Percentiles rank a stretch among this genome's conserved stretches.
Evolutionary conservation across 2,797 vertebrate genomes (phyloP).

Genomic region (Catharus ustulatus): DNA sequence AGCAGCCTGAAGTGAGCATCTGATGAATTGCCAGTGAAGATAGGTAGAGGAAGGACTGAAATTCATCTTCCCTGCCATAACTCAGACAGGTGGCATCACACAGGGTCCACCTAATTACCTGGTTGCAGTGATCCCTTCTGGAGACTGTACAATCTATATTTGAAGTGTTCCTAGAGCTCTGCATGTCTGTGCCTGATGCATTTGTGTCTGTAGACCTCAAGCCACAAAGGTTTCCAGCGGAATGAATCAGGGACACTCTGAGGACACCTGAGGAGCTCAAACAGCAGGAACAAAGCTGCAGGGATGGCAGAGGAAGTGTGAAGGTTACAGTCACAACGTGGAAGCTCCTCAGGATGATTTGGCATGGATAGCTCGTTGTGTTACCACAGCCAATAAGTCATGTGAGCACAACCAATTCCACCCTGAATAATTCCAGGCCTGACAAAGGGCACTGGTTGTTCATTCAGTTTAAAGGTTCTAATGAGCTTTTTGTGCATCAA

Average conservation of each 20-base stretch:
- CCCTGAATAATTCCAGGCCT: background rate
- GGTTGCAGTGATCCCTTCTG: background rate
- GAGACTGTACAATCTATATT: background rate
- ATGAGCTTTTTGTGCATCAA: constrained; percentile 35
- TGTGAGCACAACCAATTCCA: background rate
- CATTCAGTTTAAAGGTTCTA: constrained; percentile 14
- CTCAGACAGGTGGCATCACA: background rate
- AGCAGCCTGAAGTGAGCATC: background rate
- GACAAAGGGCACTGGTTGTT: constrained; percentile 24
- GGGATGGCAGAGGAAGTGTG: background rate
- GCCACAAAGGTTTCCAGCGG: background rate
- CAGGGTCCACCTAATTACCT: background rate
- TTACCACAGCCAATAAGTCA: background rate
- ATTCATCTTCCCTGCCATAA: background rate
- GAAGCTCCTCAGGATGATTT: background rate
- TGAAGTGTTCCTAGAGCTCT: background rate
- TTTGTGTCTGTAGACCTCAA: background rate
- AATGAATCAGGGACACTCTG: background rate
- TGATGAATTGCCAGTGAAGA: background rate
- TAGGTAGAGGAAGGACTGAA: background rate
- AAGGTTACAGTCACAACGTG: background rate
- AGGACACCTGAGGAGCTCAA: background rate
- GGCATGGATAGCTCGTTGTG: background rate
- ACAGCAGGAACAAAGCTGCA: background rate
- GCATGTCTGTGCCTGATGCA: background rate